A percentile compares a stretch with the other conserved stretches of the same genome.
Conservation (phyloP, 2,888 invertebrate species). For the Autographa gamma region DNA sequence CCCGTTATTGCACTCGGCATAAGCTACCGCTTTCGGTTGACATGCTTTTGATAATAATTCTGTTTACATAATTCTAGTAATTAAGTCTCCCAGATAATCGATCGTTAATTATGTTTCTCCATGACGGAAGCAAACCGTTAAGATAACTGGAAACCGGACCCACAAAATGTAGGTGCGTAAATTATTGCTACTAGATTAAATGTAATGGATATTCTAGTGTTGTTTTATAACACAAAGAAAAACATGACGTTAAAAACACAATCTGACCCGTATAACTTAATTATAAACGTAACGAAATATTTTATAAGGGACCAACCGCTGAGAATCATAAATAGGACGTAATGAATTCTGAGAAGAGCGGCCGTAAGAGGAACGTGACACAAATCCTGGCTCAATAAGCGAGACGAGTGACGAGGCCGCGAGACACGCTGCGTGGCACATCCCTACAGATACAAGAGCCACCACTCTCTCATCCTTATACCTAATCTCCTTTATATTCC, state of each 20-base stretch:
- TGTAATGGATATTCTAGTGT: conserved; percentile 12
- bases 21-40: conserved; percentile 2
- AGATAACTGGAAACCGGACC: conserved; percentile 8
- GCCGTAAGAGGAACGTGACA: conserved; percentile 74
- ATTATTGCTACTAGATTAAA: conserved; percentile 2
- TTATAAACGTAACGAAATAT: conserved; percentile 66
- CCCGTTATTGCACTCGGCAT: conserved; percentile 16
- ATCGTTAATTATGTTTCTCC: not conserved
- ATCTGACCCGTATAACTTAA: conserved; percentile 57
- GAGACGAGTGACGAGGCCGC: conserved; percentile 65
- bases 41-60: not conserved
- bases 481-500: conserved; percentile 59
- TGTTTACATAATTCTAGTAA: not conserved
- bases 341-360: conserved; percentile 75
- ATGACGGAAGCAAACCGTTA: not conserved
- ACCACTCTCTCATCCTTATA: conserved; percentile 59
- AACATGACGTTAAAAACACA: conserved; percentile 21
- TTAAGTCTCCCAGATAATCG: conserved; percentile 1
- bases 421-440: conserved; percentile 63
- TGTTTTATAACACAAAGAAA: conserved; percentile 16
- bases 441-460: conserved; percentile 68
- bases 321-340: conserved; percentile 69
- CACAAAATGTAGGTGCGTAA: not conserved
- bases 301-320: conserved; percentile 59
- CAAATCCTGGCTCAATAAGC: conserved; percentile 76